These are phyloP conservation scores for Atta colombica DNA, from an alignment of 1,140 invertebrate species.

Conservation along the genomic window DNA sequence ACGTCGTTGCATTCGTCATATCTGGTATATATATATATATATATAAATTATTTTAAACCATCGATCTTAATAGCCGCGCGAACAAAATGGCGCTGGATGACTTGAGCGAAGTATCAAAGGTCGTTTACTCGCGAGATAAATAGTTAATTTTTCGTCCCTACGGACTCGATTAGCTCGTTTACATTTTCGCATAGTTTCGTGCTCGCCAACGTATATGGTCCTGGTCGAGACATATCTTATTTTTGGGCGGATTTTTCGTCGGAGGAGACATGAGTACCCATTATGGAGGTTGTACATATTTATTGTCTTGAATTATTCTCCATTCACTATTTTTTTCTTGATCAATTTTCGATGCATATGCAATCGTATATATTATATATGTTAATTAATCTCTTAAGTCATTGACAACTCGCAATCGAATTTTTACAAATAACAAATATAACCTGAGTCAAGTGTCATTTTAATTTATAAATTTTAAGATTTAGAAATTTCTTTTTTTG, in stretches of 20 bases:
- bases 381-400: neutral
- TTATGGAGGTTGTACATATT: slow-evolving; percentile 81
- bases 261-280: slow-evolving; percentile 80
- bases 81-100: slow-evolving; percentile 82
- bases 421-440: neutral
- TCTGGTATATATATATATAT: neutral
- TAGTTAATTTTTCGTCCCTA: slow-evolving; percentile 51
- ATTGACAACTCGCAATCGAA: neutral
- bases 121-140: slow-evolving; percentile 67
- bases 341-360: neutral
- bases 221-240: slow-evolving; percentile 48
- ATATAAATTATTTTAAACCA: slow-evolving; percentile 35
- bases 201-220: slow-evolving; percentile 52
- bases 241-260: neutral
- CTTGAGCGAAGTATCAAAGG: slow-evolving; percentile 82
- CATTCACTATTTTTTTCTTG: neutral
- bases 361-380: neutral
- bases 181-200: neutral
- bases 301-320: neutral
- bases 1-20: neutral
- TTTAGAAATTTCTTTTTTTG: neutral
- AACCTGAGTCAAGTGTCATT: slow-evolving; percentile 11
- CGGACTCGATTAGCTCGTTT: slow-evolving; percentile 6
- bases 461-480: neutral
- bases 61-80: slow-evolving; percentile 28